phyloP scores from a whole-genome alignment of 2,797 vertebrate species.

The Pyrrhura leucotis region DNA sequence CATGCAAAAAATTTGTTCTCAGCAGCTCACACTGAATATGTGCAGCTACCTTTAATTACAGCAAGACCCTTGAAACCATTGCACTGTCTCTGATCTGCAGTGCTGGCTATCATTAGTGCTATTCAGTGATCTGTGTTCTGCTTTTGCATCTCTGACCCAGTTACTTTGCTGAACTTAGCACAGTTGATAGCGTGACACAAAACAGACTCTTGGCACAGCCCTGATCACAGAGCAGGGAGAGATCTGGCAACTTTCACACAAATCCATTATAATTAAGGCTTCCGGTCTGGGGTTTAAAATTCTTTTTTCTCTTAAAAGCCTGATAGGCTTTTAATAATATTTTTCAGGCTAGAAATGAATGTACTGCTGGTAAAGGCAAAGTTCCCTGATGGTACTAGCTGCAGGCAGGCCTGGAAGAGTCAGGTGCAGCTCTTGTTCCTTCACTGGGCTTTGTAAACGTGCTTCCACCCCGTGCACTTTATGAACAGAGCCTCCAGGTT shows the following conservation, averaged over 20 bases:
- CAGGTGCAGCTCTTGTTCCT: not conserved
- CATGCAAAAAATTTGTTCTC: not conserved
- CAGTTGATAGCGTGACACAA: constrained; percentile 49
- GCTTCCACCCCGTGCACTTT: not conserved
- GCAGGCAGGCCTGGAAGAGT: not conserved
- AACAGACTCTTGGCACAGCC: constrained; percentile 58
- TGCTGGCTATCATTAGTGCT: constrained; percentile 7
- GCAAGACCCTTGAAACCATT: not conserved
- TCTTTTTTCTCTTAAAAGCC: constrained; percentile 18
- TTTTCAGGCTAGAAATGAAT: constrained; percentile 15
- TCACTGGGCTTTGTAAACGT: not conserved
- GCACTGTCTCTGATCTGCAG: not conserved
- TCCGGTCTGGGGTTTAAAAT: constrained; percentile 28
- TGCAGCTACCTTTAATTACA: not conserved
- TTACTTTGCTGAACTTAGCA: constrained; percentile 54
- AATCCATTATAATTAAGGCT: constrained; percentile 60
- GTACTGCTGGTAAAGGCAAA: not conserved
- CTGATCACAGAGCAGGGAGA: constrained; percentile 32
- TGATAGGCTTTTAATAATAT: not conserved
- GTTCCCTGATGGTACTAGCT: not conserved
- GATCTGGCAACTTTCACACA: constrained; percentile 65
- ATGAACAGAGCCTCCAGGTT: not conserved
- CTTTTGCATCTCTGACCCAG: constrained; percentile 37
- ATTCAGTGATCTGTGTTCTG: constrained; percentile 23
- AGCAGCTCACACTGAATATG: not conserved